Evolutionary conservation across 2,113 vertebrate genomes (phyloP).

Genomic region (Zonotrichia leucophrys): DNA sequence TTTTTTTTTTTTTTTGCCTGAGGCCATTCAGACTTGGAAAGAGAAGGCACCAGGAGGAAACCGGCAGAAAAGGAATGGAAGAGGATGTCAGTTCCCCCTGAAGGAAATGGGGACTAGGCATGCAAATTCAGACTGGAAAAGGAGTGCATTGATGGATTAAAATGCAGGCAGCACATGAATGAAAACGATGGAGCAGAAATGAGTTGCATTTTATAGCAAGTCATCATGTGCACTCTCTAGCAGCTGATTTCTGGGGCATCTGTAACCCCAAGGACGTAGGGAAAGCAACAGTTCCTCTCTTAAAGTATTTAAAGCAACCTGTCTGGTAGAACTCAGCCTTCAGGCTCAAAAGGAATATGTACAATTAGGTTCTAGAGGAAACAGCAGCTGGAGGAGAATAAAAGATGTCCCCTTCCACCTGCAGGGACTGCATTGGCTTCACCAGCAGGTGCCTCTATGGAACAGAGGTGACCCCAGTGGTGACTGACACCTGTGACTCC

Average conservation of each 20-base stretch:
- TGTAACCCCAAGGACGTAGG: not conserved
- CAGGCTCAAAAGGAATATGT: not conserved
- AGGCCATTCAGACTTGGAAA: not conserved
- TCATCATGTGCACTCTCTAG: fast-evolving
- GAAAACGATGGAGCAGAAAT: not conserved
- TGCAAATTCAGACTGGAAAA: not conserved
- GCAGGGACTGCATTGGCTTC: not conserved
- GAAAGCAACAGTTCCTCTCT: not conserved
- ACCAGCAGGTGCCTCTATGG: not conserved
- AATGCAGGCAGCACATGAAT: not conserved
- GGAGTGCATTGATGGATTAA: not conserved
- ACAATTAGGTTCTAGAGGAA: not conserved
- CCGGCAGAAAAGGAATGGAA: not conserved
- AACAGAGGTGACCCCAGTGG: not conserved
- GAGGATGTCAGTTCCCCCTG: not conserved
- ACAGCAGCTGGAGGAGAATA: too few relatives aligned
- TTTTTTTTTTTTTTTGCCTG: not conserved
- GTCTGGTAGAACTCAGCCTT: not conserved
- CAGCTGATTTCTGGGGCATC: not conserved
- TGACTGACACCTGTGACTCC: not conserved
- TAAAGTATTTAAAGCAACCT: not conserved
- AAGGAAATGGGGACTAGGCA: not conserved
- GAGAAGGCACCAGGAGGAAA: not conserved
- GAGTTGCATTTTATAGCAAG: not conserved
- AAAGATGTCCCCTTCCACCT: not conserved